These are phyloP conservation scores for Eledona agricola DNA, from an alignment of 2,888 invertebrate species.

Conservation along the genomic window DNA sequence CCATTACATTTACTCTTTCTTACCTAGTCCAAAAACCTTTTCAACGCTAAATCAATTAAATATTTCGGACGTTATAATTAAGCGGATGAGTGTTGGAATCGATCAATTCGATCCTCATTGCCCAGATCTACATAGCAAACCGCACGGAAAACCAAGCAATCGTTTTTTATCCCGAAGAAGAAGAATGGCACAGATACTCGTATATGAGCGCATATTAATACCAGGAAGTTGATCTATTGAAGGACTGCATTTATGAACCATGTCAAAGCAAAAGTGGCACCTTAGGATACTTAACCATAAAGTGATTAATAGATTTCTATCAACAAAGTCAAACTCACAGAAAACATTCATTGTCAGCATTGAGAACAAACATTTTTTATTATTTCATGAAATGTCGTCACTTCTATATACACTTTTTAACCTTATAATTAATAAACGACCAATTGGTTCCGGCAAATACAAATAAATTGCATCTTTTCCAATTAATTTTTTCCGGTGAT, in stretches of 20 bases:
- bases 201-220: conserved; percentile 22
- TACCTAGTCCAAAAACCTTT: conserved; percentile 29
- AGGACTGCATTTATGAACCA: conserved; percentile 13
- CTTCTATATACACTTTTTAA: conserved; percentile 14
- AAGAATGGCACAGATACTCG: conserved; percentile 39
- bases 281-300: conserved; percentile 3
- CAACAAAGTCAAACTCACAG: too few species aligned
- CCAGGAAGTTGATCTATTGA: conserved; percentile 26
- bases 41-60: conserved; percentile 1
- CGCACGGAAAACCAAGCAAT: conserved; percentile 39
- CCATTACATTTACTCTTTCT: conserved; percentile 24
- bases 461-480: conserved; percentile 10
- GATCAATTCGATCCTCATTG: conserved; percentile 25
- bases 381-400: conserved; percentile 3
- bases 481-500: conserved; percentile 23
- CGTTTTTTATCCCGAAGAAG: conserved; percentile 34
- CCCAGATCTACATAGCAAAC: conserved; percentile 41
- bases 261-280: conserved; percentile 32
- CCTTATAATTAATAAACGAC: conserved; percentile 7
- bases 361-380: too few species aligned
- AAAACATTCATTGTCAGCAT: too few species aligned
- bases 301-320: conserved; percentile 1
- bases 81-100: conserved; percentile 26
- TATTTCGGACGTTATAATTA: background rate
- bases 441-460: conserved; percentile 18